Evolutionary conservation across 2,113 vertebrate genomes (phyloP), one percentile per base, ranked within the genome.

Genomic region (Ibidorhyncha struthersii): DNA sequence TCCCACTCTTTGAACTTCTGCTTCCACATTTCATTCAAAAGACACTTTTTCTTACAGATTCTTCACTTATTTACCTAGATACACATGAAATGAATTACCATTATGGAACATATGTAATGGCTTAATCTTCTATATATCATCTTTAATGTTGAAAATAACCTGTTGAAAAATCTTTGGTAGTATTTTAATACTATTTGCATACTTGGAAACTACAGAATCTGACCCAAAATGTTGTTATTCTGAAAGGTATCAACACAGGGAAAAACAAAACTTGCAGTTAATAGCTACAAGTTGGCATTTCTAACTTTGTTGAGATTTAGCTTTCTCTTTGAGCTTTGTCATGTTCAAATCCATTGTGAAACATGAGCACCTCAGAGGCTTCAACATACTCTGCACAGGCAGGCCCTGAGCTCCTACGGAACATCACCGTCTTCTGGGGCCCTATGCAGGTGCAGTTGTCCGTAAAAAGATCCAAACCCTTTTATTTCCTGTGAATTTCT

Each of bases 381-480:
- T 38, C 87, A 62, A 1, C 0, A 0, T 3, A 32, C 27, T 25
- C 49, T 50, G 34, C 26, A 72, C n/a, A 26, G 40, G 71, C 3
- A 6, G 50, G n/a, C 45, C 55, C 23, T 67, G 53, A 85, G 49
- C 62, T 55, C 32, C 6, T 8, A 26, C 1, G 14, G 34, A 71
- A 74, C 17, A 53, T 6, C 70, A 52, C 14, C 50, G 58, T n/a
- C 32, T 36, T 92, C 26, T 25, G 52, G 45, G 38, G 26, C 20
- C 71, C 69, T 20, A 7, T 17, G 26, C 34, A 72, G 22, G 38
- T 58, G 15, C 49, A 77, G n/a, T 7, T 72, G 30, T 21, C 90
- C 20, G 14, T 34, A 34, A 2, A 12, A 66, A 56, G 45, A 81
- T 32, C 14, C 30, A 72, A 80, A 45, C 4, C 6, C 17, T 52